Percentiles rank a stretch among this genome's conserved stretches.
Conservation (phyloP, 2,797 vertebrate genomes). For the Chloroceryle inda region DNA sequence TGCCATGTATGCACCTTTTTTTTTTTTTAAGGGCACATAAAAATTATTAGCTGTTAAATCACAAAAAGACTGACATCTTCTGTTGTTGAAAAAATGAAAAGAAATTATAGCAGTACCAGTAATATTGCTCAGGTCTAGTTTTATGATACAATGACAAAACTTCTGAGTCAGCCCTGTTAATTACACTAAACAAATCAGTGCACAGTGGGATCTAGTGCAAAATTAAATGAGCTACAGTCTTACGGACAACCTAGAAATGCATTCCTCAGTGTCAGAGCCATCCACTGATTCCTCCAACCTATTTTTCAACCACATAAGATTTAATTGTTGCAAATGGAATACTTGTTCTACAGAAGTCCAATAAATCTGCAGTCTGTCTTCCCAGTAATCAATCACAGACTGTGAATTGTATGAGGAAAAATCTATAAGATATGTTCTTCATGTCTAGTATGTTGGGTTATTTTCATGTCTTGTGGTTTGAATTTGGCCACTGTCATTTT, state of each 20-base stretch:
- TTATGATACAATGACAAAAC: not conserved
- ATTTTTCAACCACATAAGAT: constrained; percentile 81
- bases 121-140: not conserved
- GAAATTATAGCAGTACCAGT: not conserved
- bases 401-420: constrained; percentile 85
- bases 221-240: constrained; percentile 22
- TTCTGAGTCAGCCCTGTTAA: not conserved
- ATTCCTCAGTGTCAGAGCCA: constrained; percentile 70
- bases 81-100: not conserved
- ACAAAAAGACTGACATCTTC: not conserved
- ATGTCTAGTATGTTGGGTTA: constrained; percentile 86
- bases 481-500: constrained; percentile 96
- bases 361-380: constrained; percentile 88
- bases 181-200: not conserved
- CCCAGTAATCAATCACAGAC: constrained; percentile 87
- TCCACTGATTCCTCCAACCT: constrained; percentile 72
- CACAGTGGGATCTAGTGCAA: not conserved
- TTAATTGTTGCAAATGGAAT: constrained; percentile 92
- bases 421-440: constrained; percentile 85
- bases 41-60: not conserved
- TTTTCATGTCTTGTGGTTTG: constrained; percentile 94
- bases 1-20: not conserved
- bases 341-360: constrained; percentile 92
- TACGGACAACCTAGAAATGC: constrained; percentile 54
- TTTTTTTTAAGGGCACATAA: not conserved